Evolutionary conservation across 64 coral and sea anemone genomes (phyloP), one percentile per base, ranked within the genome.

Genomic region (Montipora capricornis): DNA sequence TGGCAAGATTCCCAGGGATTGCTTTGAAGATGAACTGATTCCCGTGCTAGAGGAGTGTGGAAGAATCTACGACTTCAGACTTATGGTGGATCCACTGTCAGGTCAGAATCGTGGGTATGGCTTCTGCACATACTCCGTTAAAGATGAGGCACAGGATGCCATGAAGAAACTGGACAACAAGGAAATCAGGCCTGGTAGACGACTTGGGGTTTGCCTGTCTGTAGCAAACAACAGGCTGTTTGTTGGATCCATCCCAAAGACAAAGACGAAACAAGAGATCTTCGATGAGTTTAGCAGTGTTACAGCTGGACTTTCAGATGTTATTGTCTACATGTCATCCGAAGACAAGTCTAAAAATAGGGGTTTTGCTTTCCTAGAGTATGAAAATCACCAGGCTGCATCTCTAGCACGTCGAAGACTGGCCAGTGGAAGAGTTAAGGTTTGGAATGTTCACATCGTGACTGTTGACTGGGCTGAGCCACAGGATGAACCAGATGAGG

Each of bases 401-500:
- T 87, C 98, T 47, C 61, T 99, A n/a, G 98, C 95, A 47, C 89
- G 98, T 20, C 94, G 98, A 6, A 92, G 94, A 53, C 92, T 99
- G 71, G 78, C 89, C 5, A 96, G 94, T 85, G 98, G 98, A 22
- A 88, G 98, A 47, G 93, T 99, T 1, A 99, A 99, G 64, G 98
- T 99, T 8, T 99, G 98, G 98, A 95, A 95, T 10, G 91, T 94
- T 59, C 92, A 96, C 44, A 87, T 96, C 37, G 92, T 94, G 20
- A 96, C 98, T 82, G 98, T 99, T 20, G 98, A 99, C 44, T 99
- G 98, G 98, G 98, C 98, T 47, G 98, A 99, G 47, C 98, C 98
- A 5, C 94, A 96, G 24, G 98, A 99, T 37, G 98, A 99, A 86
- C 98, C 98, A n/a, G 98, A 99, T 90, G 92, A 90, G 3, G 98